phyloP scores from a whole-genome alignment of 2,888 invertebrate species.

The Anarsia innoxiella region DNA sequence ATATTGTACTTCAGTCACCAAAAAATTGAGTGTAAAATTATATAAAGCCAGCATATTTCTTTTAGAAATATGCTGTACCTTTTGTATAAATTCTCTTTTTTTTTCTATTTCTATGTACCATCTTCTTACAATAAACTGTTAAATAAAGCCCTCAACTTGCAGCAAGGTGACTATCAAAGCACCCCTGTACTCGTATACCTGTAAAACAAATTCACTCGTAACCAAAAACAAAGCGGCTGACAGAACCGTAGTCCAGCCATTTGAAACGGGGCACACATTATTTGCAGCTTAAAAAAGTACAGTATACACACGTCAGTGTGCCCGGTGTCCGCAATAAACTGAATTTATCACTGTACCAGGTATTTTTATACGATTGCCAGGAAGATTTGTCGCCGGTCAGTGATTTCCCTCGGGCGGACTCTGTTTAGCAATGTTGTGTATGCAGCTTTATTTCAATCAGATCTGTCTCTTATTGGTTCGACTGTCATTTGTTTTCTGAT shows the following conservation, averaged over 20 bases:
- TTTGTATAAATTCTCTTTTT: no score
- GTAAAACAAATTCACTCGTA: background rate
- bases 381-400: slow-evolving; percentile 48
- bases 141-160: no score
- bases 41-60: no score
- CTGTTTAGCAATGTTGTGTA: slow-evolving; percentile 45
- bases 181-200: no score
- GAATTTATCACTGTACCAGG: slow-evolving; percentile 43
- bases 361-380: slow-evolving; percentile 42
- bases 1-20: no score
- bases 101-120: no score
- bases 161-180: no score
- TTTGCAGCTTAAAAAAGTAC: slow-evolving; percentile 24
- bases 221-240: background rate
- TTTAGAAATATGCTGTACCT: no score
- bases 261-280: slow-evolving; percentile 18
- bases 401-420: slow-evolving; percentile 52
- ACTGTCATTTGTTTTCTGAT: slow-evolving; percentile 5
- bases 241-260: slow-evolving; percentile 10
- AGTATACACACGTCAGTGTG: slow-evolving; percentile 15
- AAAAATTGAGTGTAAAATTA: no score
- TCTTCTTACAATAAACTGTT: no score
- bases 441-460: slow-evolving; percentile 44
- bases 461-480: background rate
- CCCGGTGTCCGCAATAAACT: slow-evolving; percentile 42